Evolutionary conservation across 2,888 invertebrate species (phyloP).

Genomic region (Hartigia nigra): DNA sequence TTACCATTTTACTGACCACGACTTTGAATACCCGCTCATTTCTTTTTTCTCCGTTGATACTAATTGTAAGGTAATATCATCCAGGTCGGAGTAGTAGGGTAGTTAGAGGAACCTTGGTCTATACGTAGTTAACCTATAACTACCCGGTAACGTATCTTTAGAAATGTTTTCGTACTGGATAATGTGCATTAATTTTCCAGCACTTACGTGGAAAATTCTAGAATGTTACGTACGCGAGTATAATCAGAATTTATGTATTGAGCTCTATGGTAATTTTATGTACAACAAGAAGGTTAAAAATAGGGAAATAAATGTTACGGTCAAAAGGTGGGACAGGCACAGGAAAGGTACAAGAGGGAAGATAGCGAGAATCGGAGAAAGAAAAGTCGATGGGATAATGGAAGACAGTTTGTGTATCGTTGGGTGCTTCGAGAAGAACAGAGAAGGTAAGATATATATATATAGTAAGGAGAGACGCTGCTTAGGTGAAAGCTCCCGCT

Average conservation of each 20-base stretch:
- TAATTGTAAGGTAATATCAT: slow-evolving; percentile 48
- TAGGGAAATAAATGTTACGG: background rate
- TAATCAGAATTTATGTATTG: background rate
- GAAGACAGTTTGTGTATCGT: slow-evolving; percentile 18
- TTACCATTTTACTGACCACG: background rate
- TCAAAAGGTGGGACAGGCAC: background rate
- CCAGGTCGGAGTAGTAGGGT: background rate
- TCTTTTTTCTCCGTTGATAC: slow-evolving; percentile 42
- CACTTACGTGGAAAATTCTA: background rate
- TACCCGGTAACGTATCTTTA: background rate
- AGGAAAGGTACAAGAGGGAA: background rate
- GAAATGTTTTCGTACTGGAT: background rate
- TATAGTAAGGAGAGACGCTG: slow-evolving; percentile 24
- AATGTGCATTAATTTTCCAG: background rate
- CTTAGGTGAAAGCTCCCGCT: slow-evolving; percentile 33
- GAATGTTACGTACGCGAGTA: background rate
- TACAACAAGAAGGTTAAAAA: background rate
- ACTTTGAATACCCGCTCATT: background rate
- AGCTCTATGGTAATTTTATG: background rate
- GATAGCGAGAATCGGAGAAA: background rate
- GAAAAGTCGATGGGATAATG: background rate
- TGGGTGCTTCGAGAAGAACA: background rate
- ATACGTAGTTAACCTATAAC: background rate
- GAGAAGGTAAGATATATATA: background rate
- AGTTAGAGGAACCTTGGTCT: background rate